Evolutionary conservation across 1,140 invertebrate genomes (phyloP).

Genomic region (Bactericera cockerelli): DNA sequence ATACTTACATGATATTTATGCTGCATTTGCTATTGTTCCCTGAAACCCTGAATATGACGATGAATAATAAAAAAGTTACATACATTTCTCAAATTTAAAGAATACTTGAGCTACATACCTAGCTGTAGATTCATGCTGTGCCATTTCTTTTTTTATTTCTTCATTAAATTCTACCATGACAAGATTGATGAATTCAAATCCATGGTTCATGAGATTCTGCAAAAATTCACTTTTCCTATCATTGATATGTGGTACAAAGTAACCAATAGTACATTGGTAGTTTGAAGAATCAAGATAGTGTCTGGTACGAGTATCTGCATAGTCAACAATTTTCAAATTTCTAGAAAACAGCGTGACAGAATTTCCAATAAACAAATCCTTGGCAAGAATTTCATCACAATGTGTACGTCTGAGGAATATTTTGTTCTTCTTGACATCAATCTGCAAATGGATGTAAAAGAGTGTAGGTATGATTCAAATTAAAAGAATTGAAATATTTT

Average conservation of each 20-base stretch:
- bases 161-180: neutral
- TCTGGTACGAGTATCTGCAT: conserved; percentile 49
- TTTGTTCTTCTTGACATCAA: conserved; percentile 54
- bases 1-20: no score
- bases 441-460: conserved; percentile 37
- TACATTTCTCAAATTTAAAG: no score
- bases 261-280: neutral
- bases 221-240: neutral
- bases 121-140: neutral
- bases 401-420: conserved; percentile 58
- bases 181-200: neutral
- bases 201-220: neutral
- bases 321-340: conserved; percentile 59
- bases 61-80: no score
- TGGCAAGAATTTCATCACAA: conserved; percentile 44
- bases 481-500: no score
- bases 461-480: no score
- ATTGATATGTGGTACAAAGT: neutral
- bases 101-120: neutral
- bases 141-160: neutral
- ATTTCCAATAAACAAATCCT: conserved; percentile 60
- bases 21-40: no score
- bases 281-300: neutral
- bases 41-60: no score
- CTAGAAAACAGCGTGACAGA: conserved; percentile 59